Conservation (phyloP, 2,113 vertebrate genomes). For the Carassius auratus region DNA sequence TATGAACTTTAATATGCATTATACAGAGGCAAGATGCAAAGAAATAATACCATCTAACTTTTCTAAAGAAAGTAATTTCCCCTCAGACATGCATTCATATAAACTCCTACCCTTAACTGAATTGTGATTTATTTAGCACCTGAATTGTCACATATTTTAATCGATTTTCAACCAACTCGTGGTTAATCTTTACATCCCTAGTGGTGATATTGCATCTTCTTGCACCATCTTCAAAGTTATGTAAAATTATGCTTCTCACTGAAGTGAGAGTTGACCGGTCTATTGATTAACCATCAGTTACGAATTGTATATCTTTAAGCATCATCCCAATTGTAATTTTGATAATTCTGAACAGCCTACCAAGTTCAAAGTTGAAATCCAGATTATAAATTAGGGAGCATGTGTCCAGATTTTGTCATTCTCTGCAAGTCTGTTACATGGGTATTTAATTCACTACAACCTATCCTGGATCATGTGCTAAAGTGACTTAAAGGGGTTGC, state of each 20-base stretch:
- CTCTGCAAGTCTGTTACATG: not conserved
- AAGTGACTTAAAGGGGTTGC: not conserved
- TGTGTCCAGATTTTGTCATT: not conserved
- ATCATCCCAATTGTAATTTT: not conserved
- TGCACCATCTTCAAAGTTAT: too few species aligned
- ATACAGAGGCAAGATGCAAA: too few species aligned
- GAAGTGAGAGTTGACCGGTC: not conserved
- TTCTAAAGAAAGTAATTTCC: too few species aligned
- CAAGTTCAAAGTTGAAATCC: not conserved
- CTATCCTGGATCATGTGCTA: not conserved
- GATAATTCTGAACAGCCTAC: not conserved
- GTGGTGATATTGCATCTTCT: not conserved
- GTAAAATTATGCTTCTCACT: too few species aligned
- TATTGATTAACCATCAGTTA: not conserved
- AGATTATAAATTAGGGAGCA: not conserved
- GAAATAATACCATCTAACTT: too few species aligned
- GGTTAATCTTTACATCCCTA: too few species aligned
- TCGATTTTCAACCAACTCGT: too few species aligned
- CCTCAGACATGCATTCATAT: too few species aligned
- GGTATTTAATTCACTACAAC: not conserved
- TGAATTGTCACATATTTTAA: too few species aligned
- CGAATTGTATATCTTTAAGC: not conserved
- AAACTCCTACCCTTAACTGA: too few species aligned
- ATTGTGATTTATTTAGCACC: too few species aligned
- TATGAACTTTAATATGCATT: too few species aligned